Percentiles rank a stretch among this genome's conserved stretches.
These are phyloP conservation scores for Actinia tenebrosa DNA, from an alignment of 64 coral and sea anemone genomes.

Conservation along the genomic window DNA sequence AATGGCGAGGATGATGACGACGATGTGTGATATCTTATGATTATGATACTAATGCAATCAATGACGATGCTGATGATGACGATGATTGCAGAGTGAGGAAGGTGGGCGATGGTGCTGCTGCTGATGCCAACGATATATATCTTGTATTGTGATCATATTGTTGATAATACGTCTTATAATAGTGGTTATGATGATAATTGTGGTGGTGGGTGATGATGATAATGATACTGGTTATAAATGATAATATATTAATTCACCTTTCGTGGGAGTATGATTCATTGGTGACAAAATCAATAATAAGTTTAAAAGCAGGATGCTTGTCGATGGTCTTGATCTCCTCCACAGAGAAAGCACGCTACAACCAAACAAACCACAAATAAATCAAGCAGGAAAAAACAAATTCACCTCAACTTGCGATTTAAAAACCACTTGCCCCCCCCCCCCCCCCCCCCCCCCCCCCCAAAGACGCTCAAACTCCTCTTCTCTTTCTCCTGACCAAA, in stretches of 20 bases:
- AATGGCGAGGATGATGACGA: neutral
- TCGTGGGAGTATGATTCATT: constrained; percentile 86
- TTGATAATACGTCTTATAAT: neutral
- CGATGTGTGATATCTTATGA: neutral
- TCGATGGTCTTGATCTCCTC: constrained; percentile 88
- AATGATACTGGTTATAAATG: neutral
- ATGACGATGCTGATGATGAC: neutral
- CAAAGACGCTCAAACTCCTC: no score
- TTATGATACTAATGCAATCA: neutral
- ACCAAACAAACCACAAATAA: neutral
- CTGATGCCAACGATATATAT: neutral
- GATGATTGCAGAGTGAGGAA: neutral
- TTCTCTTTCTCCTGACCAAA: no score
- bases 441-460: no score
- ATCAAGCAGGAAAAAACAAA: neutral
- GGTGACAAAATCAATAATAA: constrained; percentile 93
- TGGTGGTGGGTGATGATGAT: neutral
- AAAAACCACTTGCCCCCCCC: no score
- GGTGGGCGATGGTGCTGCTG: neutral
- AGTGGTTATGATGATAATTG: neutral
- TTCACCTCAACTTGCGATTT: neutral
- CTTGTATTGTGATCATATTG: no score
- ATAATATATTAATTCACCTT: constrained; percentile 45
- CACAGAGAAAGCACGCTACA: constrained; percentile 60
- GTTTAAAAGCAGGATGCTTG: constrained; percentile 93